Percentiles rank a stretch among this genome's conserved stretches.
These are phyloP conservation scores for Ophioderma brevispina DNA, from an alignment of 35 echinoderm and acorn worm species.

Conservation along the genomic window DNA sequence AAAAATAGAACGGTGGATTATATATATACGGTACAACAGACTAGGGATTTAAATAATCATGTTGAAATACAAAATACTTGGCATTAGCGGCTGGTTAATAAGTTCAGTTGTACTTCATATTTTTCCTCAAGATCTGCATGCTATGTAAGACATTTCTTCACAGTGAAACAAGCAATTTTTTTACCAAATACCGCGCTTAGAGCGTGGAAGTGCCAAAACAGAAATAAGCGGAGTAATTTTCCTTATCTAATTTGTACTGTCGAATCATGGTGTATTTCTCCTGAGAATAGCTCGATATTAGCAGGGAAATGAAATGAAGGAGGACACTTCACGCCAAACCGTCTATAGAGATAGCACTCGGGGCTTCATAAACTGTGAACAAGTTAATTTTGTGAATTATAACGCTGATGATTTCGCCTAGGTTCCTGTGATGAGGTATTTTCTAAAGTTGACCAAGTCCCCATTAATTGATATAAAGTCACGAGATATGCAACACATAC, in stretches of 20 bases:
- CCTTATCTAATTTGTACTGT: slow-evolving; percentile 2
- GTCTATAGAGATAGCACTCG: neutral
- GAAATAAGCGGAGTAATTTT: neutral
- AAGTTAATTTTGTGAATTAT: slow-evolving; percentile 5
- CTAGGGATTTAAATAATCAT: no score
- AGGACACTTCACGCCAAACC: neutral
- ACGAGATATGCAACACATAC: neutral
- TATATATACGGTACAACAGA: no score
- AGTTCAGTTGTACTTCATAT: no score
- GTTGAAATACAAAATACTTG: no score
- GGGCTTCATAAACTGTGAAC: slow-evolving; percentile 2
- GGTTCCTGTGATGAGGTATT: neutral
- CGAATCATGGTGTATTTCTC: neutral
- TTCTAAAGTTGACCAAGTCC: neutral
- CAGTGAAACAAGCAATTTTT: no score
- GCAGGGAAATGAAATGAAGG: neutral
- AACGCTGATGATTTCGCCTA: slow-evolving; percentile 9
- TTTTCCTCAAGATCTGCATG: neutral
- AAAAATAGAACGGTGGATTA: no score
- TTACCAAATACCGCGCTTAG: neutral
- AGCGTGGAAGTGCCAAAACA: neutral
- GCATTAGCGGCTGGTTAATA: no score
- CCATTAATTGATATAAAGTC: neutral
- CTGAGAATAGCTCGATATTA: neutral
- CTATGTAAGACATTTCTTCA: no score